Evolutionary conservation across 2,113 vertebrate genomes (phyloP), one percentile per base, ranked within the genome.

Genomic region (Nematolebias whitei): DNA sequence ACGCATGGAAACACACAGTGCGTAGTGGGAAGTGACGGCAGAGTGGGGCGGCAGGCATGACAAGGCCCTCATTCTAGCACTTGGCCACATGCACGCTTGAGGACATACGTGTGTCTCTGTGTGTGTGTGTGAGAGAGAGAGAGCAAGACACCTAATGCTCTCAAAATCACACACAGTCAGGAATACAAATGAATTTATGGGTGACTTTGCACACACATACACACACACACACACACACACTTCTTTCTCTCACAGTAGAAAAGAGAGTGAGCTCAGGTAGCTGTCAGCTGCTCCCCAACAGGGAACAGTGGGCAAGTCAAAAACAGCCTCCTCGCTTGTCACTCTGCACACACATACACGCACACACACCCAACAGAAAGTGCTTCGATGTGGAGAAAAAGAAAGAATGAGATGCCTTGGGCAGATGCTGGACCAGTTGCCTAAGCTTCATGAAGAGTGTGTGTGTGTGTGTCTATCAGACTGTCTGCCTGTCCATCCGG

Each of bases 301-400:
- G 88, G 87, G 85, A 90, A 85, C 84, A 85, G 76, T 88, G 74
- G 74, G 73, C 86, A 83, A 85, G 87, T 88, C 88, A 79, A 76
- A 83, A 88, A 83, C 83, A 73, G 62, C 73, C 73, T 82, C 71
- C 77, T 79, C 41, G 53, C 80, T 81, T 90, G 85, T 88, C 87
- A 80, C 74, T 85, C 79, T 62, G 14, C 18, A 7, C 32, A 44
- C 65, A 58, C 66, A 49, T 60, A 71, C 69, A 63, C 49, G 22
- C 59, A 38, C 22, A 55, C 53, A 53, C 57, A 59, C 47, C 19
- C 38, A 54, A 57, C 67, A 65, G 58, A 64, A 18, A 53, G 59
- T 71, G 53, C 53, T 64, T 67, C 13, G 22, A 61, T 70, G 66
- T 49, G 51, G 70, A 65, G 65, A 70, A 51, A 68, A 54, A 68